Evolutionary conservation across 2,797 vertebrate genomes (phyloP).

Genomic region (Euphonia xanthogaster): DNA sequence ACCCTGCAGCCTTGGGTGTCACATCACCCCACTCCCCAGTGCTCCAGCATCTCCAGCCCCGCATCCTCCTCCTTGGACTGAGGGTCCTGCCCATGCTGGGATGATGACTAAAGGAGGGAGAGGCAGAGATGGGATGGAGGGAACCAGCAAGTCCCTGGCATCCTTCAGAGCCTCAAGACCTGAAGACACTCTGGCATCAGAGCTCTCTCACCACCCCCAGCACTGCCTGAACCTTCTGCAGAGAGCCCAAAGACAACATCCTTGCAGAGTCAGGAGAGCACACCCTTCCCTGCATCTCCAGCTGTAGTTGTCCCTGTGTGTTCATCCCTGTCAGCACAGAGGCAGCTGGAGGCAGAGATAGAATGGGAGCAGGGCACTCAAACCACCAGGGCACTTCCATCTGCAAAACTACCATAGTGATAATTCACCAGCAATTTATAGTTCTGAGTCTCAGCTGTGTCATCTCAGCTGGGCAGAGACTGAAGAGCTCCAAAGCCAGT

Average conservation of each 20-base stretch:
- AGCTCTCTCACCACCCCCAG: not conserved
- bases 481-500: not conserved
- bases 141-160: not conserved
- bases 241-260: not conserved
- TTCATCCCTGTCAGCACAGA: not conserved
- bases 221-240: not conserved
- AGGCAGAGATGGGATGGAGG: not conserved
- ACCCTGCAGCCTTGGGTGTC: not conserved
- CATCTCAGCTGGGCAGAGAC: not conserved
- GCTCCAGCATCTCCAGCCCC: not conserved
- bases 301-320: not conserved
- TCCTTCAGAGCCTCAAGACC: not conserved
- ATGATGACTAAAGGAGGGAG: not conserved
- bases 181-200: not conserved
- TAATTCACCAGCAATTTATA: not conserved
- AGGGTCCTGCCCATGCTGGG: not conserved
- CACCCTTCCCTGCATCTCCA: not conserved
- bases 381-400: not conserved
- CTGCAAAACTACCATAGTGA: not conserved
- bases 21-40: rapidly evolving
- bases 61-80: not conserved
- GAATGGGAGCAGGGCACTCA: not conserved
- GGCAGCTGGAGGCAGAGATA: not conserved
- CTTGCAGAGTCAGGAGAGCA: not conserved
- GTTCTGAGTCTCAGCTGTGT: not conserved